Evolutionary conservation across 2,797 vertebrate genomes (phyloP).

Genomic region (Thunnus albacares): DNA sequence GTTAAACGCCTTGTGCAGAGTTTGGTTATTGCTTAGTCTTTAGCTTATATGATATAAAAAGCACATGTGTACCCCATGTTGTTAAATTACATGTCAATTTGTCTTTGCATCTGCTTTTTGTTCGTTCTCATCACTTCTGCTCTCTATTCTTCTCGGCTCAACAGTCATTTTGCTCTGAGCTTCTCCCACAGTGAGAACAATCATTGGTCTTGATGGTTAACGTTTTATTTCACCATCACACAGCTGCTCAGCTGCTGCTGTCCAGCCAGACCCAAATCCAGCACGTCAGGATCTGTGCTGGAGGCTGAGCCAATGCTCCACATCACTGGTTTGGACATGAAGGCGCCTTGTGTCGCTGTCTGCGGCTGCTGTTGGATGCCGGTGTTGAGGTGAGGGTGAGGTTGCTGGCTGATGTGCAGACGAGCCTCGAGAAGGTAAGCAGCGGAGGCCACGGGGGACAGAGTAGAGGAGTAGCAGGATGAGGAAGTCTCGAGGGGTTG

Average conservation of each 20-base stretch:
- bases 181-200: conserved; percentile 15
- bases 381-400: conserved; percentile 69
- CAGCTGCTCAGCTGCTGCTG: conserved; percentile 89
- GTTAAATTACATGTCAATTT: conserved; percentile 49
- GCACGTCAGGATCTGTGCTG: conserved; percentile 71
- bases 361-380: conserved; percentile 75
- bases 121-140: conserved; percentile 33
- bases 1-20: conserved; percentile 70
- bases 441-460: conserved; percentile 89
- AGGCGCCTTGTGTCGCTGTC: conserved; percentile 55
- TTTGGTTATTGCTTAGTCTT: conserved; percentile 87
- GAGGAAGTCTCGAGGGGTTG: conserved; percentile 63
- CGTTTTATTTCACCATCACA: conserved; percentile 91
- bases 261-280: conserved; percentile 76
- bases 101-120: conserved; percentile 51
- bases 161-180: conserved; percentile 12
- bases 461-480: conserved; percentile 69
- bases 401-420: conserved; percentile 90
- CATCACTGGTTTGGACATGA: conserved; percentile 79
- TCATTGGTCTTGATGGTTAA: conserved; percentile 14
- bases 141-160: conserved; percentile 34
- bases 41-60: conserved; percentile 78
- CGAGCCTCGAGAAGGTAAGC: conserved; percentile 92
- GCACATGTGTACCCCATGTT: conserved; percentile 57
- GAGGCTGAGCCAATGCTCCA: conserved; percentile 86